Conservation (phyloP, 2,888 invertebrate genomes). For the Apeira syringaria region DNA sequence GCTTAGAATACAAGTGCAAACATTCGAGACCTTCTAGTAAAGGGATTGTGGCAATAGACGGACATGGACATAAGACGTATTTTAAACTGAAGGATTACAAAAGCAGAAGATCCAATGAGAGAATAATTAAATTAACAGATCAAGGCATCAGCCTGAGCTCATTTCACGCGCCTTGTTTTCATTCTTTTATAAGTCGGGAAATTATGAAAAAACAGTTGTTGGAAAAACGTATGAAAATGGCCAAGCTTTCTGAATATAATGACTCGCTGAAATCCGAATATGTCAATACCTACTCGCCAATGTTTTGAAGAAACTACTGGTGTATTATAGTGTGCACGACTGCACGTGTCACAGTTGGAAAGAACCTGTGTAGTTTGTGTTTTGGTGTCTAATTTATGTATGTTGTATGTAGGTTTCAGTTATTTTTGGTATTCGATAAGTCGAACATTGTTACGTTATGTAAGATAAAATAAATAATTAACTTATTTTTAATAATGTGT, state of each 20-base stretch:
- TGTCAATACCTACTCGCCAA: too few relatives aligned
- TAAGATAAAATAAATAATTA: constrained; percentile 38
- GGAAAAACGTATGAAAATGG: constrained; percentile 31
- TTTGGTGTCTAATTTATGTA: constrained; percentile 30
- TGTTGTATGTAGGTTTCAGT: constrained; percentile 28
- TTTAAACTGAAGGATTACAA: constrained; percentile 49
- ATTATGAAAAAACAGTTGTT: constrained; percentile 53
- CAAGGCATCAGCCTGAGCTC: constrained; percentile 69
- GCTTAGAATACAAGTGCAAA: constrained; percentile 36
- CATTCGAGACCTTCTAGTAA: constrained; percentile 61
- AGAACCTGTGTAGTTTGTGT: constrained; percentile 1
- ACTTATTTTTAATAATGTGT: constrained; percentile 5
- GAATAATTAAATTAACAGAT: constrained; percentile 44
- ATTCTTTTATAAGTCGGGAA: constrained; percentile 64
- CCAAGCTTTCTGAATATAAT: constrained; percentile 1
- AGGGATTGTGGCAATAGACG: constrained; percentile 60
- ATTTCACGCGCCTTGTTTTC: constrained; percentile 70
- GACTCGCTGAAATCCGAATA: too few relatives aligned
- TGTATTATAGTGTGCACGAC: too few relatives aligned
- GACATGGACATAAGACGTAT: constrained; percentile 58
- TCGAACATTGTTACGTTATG: constrained; percentile 58
- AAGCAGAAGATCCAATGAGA: constrained; percentile 53
- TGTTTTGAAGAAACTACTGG: too few relatives aligned
- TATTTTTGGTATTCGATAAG: constrained; percentile 60
- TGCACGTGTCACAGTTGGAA: too few relatives aligned